Evolutionary conservation across 1,140 invertebrate species (phyloP), one percentile per base, ranked within the genome.

Genomic region (Globodera ellingtonae): DNA sequence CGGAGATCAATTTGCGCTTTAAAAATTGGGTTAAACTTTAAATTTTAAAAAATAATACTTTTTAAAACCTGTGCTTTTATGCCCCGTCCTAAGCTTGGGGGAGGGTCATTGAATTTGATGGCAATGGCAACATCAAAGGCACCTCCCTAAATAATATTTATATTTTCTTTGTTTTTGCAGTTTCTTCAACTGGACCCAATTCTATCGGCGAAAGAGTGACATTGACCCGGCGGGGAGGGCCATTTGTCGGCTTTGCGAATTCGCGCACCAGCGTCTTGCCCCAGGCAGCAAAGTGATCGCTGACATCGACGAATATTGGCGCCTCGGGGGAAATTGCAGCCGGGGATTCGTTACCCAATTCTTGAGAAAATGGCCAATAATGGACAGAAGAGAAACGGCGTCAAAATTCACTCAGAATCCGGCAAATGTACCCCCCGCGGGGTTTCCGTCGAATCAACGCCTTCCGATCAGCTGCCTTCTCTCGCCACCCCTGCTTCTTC

Each of bases 171-270:
- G 13, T 75, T 6, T n/a, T 59, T 47, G 15, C 44, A 76, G 75
- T 24, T 76, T 62, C 47, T 76, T 76, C 75, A 76, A 76, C n/a
- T 76, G 75, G 75, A 76, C 59, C 1, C 52, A n/a, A 13, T 76
- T 24, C 67, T 76, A 67, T 65, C 75, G 52, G 3, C 44, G 47
- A 1, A 10, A 65, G 3, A 76, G 59, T 18, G 59, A 66, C 47
- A 67, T 76, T 65, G 56, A 67, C 44, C 75, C 75, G 18, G 44
- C 50, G 62, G 44, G 46, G 7, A 50, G 75, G 15, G 75, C 75
- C 62, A 76, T 76, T 18, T 76, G 75, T n/a, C 44, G 47, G 48
- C 75, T 76, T 35, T 76, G 75, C n/a, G 59, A 76, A 18, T 13
- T 76, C 3, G 59, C 56, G 0, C 21, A 76, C 67, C 15, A 13